A percentile compares a stretch with the other conserved stretches of the same genome.
Evolutionary conservation across 2,888 invertebrate species (phyloP).

Genomic region (Sialis fuliginosa): DNA sequence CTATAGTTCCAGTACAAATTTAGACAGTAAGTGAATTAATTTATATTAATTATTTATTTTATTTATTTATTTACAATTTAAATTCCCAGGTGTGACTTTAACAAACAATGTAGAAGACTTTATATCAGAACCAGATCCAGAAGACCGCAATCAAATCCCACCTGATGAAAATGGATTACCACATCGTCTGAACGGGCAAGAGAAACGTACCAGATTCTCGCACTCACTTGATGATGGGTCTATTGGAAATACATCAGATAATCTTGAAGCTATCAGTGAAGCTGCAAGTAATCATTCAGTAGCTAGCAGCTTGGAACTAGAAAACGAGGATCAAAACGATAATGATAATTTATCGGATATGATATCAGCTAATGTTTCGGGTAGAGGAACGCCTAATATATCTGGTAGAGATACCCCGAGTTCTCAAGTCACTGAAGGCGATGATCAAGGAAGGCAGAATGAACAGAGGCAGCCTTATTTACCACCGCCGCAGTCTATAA

Average conservation of each 20-base stretch:
- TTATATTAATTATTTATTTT: too few relatives aligned
- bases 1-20: slow-evolving; percentile 3
- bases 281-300: slow-evolving; percentile 92
- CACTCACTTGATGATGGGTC: slow-evolving; percentile 84
- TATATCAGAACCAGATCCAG: slow-evolving; percentile 9
- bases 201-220: slow-evolving; percentile 55
- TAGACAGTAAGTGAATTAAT: background rate
- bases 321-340: slow-evolving; percentile 67
- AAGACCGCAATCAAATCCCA: slow-evolving; percentile 7
- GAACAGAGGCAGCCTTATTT: slow-evolving; percentile 22
- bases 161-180: slow-evolving; percentile 15
- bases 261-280: slow-evolving; percentile 87
- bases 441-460: slow-evolving; percentile 21
- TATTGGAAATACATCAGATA: slow-evolving; percentile 81
- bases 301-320: slow-evolving; percentile 74
- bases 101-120: slow-evolving; percentile 9
- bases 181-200: slow-evolving; percentile 24
- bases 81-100: background rate
- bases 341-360: slow-evolving; percentile 92
- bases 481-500: slow-evolving; percentile 18
- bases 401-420: slow-evolving; percentile 93
- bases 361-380: slow-evolving; percentile 88
- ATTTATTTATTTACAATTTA: too few relatives aligned
- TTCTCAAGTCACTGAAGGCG: slow-evolving; percentile 73
- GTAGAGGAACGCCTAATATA: slow-evolving; percentile 87